These are phyloP conservation scores for Lepetodrilus schrolli DNA, from an alignment of 2,888 invertebrate species.

Conservation along the genomic window DNA sequence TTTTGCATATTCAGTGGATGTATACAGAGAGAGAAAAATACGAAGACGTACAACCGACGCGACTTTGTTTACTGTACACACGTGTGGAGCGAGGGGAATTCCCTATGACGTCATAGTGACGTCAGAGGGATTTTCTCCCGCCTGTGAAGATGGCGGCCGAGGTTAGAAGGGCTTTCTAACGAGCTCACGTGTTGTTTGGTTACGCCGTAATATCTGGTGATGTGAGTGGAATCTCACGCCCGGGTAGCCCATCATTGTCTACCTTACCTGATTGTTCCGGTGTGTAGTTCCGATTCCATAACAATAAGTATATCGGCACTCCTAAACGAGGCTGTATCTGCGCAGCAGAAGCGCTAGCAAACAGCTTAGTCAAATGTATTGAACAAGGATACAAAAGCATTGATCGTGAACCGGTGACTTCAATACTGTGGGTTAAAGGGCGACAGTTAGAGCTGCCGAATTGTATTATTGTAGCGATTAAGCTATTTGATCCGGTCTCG, in stretches of 20 bases:
- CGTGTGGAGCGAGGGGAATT: constrained; percentile 33
- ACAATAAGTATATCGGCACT: background rate
- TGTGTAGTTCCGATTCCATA: background rate
- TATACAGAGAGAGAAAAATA: too few species aligned
- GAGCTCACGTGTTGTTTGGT: constrained; percentile 14
- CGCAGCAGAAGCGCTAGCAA: constrained; percentile 11
- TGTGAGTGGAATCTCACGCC: constrained; percentile 22
- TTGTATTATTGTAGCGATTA: constrained; percentile 20
- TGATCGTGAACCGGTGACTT: background rate
- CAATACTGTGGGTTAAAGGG: background rate
- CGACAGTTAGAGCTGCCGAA: background rate
- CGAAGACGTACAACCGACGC: too few species aligned
- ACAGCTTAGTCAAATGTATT: background rate
- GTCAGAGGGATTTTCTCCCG: constrained; percentile 29
- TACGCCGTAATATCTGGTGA: constrained; percentile 7
- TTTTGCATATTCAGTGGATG: too few species aligned
- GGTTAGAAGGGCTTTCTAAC: constrained; percentile 29
- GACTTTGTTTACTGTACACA: constrained; percentile 27
- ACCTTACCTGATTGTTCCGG: background rate
- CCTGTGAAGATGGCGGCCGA: constrained; percentile 27
- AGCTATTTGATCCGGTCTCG: background rate
- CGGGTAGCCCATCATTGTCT: background rate
- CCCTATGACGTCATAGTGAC: constrained; percentile 35
- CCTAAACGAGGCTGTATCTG: background rate
- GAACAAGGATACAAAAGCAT: constrained; percentile 1